A percentile compares a stretch with the other conserved stretches of the same genome.
Conservation (phyloP, 2,113 vertebrate species). For the Callocephalon fimbriatum region DNA sequence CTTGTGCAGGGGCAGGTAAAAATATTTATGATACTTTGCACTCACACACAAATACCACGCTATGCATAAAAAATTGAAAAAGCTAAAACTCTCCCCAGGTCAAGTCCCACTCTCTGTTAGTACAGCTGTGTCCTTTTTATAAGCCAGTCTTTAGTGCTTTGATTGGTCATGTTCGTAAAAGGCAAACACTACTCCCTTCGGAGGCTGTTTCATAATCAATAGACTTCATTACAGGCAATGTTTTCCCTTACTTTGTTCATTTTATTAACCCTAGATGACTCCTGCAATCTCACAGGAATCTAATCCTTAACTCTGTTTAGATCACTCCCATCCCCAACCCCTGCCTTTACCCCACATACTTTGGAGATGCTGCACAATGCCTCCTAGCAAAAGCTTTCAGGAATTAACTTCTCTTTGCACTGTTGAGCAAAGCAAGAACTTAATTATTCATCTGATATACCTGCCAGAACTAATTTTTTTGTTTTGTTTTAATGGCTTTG, state of each 20-base stretch:
- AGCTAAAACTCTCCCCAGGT: background rate
- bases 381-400: slow-evolving; percentile 41
- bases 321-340: background rate
- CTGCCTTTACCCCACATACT: background rate
- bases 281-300: slow-evolving; percentile 26
- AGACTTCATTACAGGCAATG: slow-evolving; percentile 27
- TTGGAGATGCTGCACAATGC: slow-evolving; percentile 8
- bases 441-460: background rate
- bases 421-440: background rate
- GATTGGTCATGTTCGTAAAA: slow-evolving; percentile 8
- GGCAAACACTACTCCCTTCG: slow-evolving; percentile 35
- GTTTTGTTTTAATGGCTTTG: background rate
- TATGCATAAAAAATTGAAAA: background rate
- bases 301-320: background rate
- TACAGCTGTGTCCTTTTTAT: slow-evolving; percentile 44
- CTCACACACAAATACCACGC: background rate
- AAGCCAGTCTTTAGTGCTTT: background rate
- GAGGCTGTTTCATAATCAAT: slow-evolving; percentile 40
- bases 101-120: background rate
- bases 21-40: background rate
- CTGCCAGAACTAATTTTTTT: background rate
- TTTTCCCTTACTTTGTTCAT: slow-evolving; percentile 24
- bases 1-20: background rate
- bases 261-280: slow-evolving; percentile 55
- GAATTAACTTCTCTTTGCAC: slow-evolving; percentile 23